Conservation (phyloP, 2,113 vertebrate species). For the Boleophthalmus pectinirostris region DNA sequence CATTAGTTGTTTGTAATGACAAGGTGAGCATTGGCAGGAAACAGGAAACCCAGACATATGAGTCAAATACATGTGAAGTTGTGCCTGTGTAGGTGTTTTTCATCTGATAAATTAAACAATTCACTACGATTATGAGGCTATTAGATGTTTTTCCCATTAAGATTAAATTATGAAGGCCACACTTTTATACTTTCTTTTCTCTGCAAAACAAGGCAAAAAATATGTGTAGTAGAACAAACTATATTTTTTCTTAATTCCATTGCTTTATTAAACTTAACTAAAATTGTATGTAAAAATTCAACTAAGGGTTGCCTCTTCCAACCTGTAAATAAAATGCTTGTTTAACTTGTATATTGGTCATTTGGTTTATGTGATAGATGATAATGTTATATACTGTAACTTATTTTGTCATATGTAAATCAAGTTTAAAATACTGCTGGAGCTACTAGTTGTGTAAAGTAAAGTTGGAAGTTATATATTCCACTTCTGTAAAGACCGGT, state of each 20-base stretch:
- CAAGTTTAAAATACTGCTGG: not conserved
- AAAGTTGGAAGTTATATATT: not conserved
- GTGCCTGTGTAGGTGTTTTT: not conserved
- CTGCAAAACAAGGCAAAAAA: too few species aligned
- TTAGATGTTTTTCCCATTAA: too few species aligned
- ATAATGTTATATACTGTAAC: too few species aligned
- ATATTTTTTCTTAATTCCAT: not conserved
- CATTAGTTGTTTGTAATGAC: slow-evolving; percentile 8
- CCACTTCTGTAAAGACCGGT: slow-evolving; percentile 6
- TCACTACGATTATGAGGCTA: not conserved
- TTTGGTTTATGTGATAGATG: too few species aligned
- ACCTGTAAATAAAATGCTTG: too few species aligned
- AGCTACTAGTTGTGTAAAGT: not conserved
- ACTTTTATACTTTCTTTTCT: too few species aligned
- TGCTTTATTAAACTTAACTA: too few species aligned
- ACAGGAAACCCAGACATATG: slow-evolving; percentile 40
- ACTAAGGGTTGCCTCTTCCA: too few species aligned
- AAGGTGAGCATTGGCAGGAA: slow-evolving; percentile 42
- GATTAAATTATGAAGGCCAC: not conserved
- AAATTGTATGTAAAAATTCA: too few species aligned
- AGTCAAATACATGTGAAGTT: not conserved
- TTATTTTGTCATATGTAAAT: not conserved
- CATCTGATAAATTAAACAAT: slow-evolving; percentile 2
- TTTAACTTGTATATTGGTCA: too few species aligned
- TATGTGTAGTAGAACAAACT: not conserved